These are phyloP conservation scores for Cordylochernes scorpioides DNA, from an alignment of 2,888 invertebrate species.

Conservation along the genomic window DNA sequence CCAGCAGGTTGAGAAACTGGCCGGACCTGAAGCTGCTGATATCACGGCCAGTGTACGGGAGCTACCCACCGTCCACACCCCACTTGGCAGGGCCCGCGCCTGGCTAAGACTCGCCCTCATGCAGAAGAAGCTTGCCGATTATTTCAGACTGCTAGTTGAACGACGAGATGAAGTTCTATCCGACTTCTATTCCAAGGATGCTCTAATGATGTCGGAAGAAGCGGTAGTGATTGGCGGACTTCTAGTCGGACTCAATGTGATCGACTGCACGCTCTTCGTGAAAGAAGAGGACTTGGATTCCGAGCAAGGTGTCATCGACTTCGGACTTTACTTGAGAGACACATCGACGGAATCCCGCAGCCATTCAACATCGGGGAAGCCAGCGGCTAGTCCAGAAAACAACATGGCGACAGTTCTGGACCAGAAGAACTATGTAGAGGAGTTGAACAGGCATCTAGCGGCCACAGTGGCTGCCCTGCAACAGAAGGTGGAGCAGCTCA, in stretches of 20 bases:
- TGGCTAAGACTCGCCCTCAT: slow-evolving; percentile 85
- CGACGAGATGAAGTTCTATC: slow-evolving; percentile 53
- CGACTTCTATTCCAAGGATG: slow-evolving; percentile 84
- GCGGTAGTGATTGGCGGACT: slow-evolving; percentile 76
- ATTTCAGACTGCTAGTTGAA: slow-evolving; percentile 66
- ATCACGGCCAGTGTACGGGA: slow-evolving; percentile 82
- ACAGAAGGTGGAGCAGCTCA: slow-evolving; percentile 65
- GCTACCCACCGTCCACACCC: slow-evolving; percentile 49
- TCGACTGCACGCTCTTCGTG: slow-evolving; percentile 90
- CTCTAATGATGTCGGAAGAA: slow-evolving; percentile 84
- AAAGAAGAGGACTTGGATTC: slow-evolving; percentile 39
- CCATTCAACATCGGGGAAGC: slow-evolving; percentile 8
- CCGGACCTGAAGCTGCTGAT: slow-evolving; percentile 69
- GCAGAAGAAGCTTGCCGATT: slow-evolving; percentile 93
- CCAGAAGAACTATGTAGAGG: slow-evolving; percentile 96
- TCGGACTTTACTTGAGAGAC: slow-evolving; percentile 51
- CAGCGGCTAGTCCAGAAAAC: slow-evolving; percentile 28
- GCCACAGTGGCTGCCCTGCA: slow-evolving; percentile 84
- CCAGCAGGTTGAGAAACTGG: slow-evolving; percentile 73
- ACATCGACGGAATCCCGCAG: background rate
- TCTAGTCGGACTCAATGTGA: slow-evolving; percentile 79
- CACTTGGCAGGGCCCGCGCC: slow-evolving; percentile 47
- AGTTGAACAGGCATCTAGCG: slow-evolving; percentile 79
- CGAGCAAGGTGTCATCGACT: slow-evolving; percentile 86
- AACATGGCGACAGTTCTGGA: slow-evolving; percentile 88